phyloP scores from a whole-genome alignment of 2,113 vertebrate species.

The Urocolius indicus region DNA sequence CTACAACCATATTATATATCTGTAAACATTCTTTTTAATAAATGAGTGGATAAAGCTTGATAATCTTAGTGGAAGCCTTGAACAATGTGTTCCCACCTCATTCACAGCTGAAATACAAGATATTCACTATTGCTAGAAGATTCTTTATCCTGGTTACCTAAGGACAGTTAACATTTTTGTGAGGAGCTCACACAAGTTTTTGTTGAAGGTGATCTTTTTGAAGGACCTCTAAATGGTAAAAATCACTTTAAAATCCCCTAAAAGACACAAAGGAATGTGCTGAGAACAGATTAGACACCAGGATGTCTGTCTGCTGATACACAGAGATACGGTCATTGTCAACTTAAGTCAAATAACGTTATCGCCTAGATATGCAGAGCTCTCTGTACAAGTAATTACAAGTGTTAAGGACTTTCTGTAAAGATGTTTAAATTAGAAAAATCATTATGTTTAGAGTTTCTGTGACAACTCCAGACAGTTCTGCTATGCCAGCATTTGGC shows the following conservation, averaged over 20 bases:
- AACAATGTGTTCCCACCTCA: not conserved
- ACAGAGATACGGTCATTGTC: not conserved
- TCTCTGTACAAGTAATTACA: not conserved
- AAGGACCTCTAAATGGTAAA: not conserved
- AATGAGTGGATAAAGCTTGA: not conserved
- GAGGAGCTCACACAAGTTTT: not conserved
- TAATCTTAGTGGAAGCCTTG: not conserved
- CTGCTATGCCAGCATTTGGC: not conserved
- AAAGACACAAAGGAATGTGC: not conserved
- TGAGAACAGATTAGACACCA: slow-evolving; percentile 8
- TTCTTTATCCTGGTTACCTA: not conserved
- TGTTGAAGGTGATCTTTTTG: not conserved
- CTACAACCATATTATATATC: not conserved
- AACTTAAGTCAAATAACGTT: not conserved
- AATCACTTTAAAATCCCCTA: not conserved
- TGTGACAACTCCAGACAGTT: not conserved
- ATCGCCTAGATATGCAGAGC: not conserved
- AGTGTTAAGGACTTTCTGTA: not conserved
- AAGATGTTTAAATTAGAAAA: not conserved
- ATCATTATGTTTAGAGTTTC: not conserved
- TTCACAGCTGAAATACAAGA: not conserved
- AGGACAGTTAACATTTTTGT: not conserved
- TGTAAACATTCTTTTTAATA: not conserved
- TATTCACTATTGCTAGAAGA: not conserved
- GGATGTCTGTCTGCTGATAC: slow-evolving; percentile 17